phyloP scores from a whole-genome alignment of 2,797 vertebrate species.

The Tamandua tetradactyla region DNA sequence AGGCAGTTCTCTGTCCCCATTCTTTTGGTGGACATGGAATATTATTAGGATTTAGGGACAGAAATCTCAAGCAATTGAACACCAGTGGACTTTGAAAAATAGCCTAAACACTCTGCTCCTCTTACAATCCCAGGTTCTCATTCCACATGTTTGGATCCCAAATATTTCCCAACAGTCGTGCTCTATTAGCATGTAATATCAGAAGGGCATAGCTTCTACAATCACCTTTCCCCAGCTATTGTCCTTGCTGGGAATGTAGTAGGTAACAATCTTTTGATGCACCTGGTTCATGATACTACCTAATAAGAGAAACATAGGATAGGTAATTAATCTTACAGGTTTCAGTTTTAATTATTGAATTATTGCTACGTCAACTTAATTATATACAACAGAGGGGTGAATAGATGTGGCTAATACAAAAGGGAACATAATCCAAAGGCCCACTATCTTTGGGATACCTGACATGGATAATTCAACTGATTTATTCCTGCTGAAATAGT shows the following conservation, averaged over 20 bases:
- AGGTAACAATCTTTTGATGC: slow-evolving; percentile 56
- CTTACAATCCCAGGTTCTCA: background rate
- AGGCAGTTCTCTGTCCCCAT: background rate
- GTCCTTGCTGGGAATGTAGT: slow-evolving; percentile 65
- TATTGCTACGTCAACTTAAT: background rate
- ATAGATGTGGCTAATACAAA: background rate
- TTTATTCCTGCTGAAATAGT: slow-evolving; percentile 20
- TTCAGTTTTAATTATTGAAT: slow-evolving; percentile 24
- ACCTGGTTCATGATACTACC: slow-evolving; percentile 57
- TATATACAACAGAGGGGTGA: background rate
- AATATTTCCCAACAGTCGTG: background rate
- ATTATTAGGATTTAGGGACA: background rate
- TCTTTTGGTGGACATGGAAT: background rate
- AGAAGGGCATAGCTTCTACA: background rate
- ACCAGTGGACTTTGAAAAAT: background rate
- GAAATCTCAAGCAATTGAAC: background rate
- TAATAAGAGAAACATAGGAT: slow-evolving; percentile 48
- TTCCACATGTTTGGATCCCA: background rate
- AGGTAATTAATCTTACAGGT: background rate
- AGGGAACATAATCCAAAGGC: background rate
- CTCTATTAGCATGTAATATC: background rate
- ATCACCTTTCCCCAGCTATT: slow-evolving; percentile 71
- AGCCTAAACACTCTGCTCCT: background rate
- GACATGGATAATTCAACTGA: background rate
- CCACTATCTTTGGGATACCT: background rate